Base-by-base conservation (phyloP, 2,113 vertebrate genomes). In the Ciconia maguari region DNA sequence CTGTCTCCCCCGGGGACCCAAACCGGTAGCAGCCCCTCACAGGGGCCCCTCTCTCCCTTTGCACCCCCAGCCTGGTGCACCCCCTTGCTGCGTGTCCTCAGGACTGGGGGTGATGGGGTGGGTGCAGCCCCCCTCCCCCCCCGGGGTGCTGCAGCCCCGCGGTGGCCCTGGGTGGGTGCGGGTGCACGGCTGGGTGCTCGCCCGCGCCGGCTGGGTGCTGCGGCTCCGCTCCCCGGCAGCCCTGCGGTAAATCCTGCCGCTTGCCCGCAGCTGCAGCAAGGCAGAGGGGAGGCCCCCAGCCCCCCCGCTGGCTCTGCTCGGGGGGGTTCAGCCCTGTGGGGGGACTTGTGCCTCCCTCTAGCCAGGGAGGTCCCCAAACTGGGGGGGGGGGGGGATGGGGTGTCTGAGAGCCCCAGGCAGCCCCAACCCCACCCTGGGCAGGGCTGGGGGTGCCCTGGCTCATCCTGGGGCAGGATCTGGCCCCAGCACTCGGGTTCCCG, bases 281-380 rank as follows among this genome's bases (percentile, higher is more conserved):
- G 55, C 41, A 16, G 65, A 36, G 55, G 26, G 46, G 51, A 66
- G 29, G 9, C 16, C 48, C 57, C 82, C 77, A 2, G 22, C 57
- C 8, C 34, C 34, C 57, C 27, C 16, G 0, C 42, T 10, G 2
- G 25, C 66, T 9, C 58, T 25, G 0, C 20, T 48, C 6, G 0
- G 18, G 12, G 9, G 48, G 25, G 34, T 27, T 70, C 54, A 55
- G 81, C 27, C 26, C 70, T 24, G 2, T 2, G 19, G 22, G 11
- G n/a, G 25, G 13, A 27, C 16, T 51, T 17, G 1, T 24, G 3
- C 2, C 18, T 24, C 54, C 26, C 49, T 64, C 54, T 38, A 38
- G 22, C 7, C 36, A 6, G 8, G 30, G 29, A 29, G 36, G 30
- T 80, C 29, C 34, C 42, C 46, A 24, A 10, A 34, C 7, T 2